Base-by-base conservation (phyloP, 2,797 vertebrate species). In the Emys orbicularis region DNA sequence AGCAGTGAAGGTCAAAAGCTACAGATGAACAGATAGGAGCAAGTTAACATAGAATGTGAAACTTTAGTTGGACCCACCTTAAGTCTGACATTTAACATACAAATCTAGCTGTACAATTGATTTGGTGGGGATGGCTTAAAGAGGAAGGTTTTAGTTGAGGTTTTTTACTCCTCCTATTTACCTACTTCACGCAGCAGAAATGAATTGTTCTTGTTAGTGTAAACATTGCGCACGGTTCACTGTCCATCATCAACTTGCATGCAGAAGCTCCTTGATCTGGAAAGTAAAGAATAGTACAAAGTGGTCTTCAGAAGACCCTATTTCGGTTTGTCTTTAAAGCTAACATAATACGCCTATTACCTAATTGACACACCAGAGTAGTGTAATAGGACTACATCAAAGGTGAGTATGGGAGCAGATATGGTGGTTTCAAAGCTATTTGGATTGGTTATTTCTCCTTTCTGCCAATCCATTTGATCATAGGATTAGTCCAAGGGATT, bases 261-360 rank as follows among this genome's bases (percentile, higher is more conserved):
- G 68, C 54, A 87, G 81, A 72, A 31, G 84, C 15, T 83, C 59
- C 87, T 96, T 86, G 92, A 34, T 96, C 83, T 87, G 81, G 52
- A 47, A 94, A 68, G 29, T 72, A 34, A 89, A 79, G 83, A 88
- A 61, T 83, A 13, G 8, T 79, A 50, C 0, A n/a, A 93, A 87
- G 54, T 4, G 11, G 21, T 77, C 54, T 59, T 83, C 29, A 74
- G 54, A 84, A 92, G 53, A 95, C n/a, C 82, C 25, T 81, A 8
- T 79, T 94, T 76, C 44, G 88, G n/a, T 90, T 92, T 44, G n/a
- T 1, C 2, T 91, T 10, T 34, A 72, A 57, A 50, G 89, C 52
- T 52, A 83, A 18, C 5, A 85, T 86, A 29, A 80, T 88, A 65
- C 23, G 83, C 29, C 41, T 84, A 68, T 0, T 79, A 80, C 52